Evolutionary conservation across 2,113 vertebrate genomes (phyloP), one percentile per base, ranked within the genome.

Genomic region (Pseudorectes ferrugineus): DNA sequence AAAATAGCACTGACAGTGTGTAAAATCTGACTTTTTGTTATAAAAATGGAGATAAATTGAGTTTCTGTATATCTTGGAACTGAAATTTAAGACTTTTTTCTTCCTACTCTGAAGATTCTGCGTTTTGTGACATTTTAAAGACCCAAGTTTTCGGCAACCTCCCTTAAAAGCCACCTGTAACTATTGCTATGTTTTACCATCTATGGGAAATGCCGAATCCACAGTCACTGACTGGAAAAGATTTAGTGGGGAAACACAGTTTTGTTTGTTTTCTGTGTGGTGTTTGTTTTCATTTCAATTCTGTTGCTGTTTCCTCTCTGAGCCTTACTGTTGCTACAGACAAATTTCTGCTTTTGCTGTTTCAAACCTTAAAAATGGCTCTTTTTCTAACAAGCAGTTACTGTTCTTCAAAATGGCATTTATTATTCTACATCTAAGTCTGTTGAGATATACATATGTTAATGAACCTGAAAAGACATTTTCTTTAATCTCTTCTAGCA

Each of bases 371-470:
- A 95, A 96, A 97, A 96, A 86, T 93, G 88, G 89, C 72, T 97
- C 88, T 96, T 95, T 97, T 93, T 96, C 92, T 97, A 96, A 93
- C 93, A 94, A 94, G 81, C 93, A 61, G 92, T 95, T 98, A 94
- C 95, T 96, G 71, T 93, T 91, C 75, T 91, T 65, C 70, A 76
- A 28, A 91, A 91, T 79, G 59, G 55, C 67, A 76, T 95, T 95
- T 95, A 96, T 96, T 97, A 82, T 94, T 95, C 88, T 89, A 65
- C 74, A 57, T 95, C 93, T 89, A 96, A 92, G 93, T 96, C 96
- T 96, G 96, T 97, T 96, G 93, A 97, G 83, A 96, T 97, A 91
- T 70, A 74, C 96, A 95, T 97, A 97, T 95, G 97, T 97, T 98
- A 98, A 96, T 95, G 96, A 93, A 96, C 93, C 71, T 72, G 49